Percentiles rank a stretch among this genome's conserved stretches.
Evolutionary conservation across 2,888 invertebrate genomes (phyloP).

Genomic region (Hermaeophaga mercurialis): DNA sequence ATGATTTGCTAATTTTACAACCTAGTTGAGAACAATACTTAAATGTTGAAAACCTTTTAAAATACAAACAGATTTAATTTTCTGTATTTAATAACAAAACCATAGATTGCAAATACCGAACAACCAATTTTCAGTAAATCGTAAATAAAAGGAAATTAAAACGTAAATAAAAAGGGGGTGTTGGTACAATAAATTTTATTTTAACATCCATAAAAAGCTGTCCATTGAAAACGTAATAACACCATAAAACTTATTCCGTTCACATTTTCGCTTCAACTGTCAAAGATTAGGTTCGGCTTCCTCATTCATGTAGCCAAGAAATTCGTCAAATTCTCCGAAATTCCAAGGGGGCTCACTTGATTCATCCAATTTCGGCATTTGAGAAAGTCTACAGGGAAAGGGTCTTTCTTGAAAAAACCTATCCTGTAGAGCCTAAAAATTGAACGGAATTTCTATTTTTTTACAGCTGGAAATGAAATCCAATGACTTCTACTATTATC

Average conservation of each 20-base stretch:
- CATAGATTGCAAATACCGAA: no score
- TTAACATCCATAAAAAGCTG: conserved; percentile 2
- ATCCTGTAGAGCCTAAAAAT: conserved; percentile 75
- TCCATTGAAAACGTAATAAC: conserved; percentile 1
- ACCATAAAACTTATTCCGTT: neutral
- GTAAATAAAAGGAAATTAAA: no score
- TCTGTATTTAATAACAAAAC: no score
- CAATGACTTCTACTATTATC: no score
- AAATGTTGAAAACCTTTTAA: no score
- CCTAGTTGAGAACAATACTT: no score
- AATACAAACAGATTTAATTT: no score
- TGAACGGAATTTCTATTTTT: no score
- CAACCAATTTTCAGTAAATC: no score
- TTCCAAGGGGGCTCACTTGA: conserved; percentile 37
- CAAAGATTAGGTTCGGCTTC: conserved; percentile 22
- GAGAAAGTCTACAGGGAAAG: conserved; percentile 65
- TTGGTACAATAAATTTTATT: conserved; percentile 4
- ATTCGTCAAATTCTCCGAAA: conserved; percentile 47
- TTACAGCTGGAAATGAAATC: no score
- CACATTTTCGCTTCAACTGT: neutral
- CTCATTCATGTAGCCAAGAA: conserved; percentile 38
- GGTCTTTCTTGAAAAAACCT: conserved; percentile 75
- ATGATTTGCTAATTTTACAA: no score
- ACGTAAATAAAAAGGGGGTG: no score
- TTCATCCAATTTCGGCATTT: conserved; percentile 70